A percentile compares a stretch with the other conserved stretches of the same genome.
These are phyloP conservation scores for Manduca sexta DNA, from an alignment of 1,140 invertebrate species.

Conservation along the genomic window DNA sequence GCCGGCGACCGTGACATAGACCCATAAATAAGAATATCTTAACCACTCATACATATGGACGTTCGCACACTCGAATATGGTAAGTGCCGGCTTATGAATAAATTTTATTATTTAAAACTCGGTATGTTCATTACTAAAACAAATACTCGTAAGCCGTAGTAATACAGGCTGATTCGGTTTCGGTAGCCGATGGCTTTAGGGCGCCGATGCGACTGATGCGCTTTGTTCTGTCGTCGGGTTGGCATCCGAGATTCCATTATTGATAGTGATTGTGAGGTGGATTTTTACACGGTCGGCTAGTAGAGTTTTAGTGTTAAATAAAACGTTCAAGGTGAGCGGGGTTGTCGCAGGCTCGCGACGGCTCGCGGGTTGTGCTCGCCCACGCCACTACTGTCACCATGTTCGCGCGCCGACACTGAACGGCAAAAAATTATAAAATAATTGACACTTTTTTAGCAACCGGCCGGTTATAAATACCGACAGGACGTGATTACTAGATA, in stretches of 20 bases:
- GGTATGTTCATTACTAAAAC: slow-evolving; percentile 72
- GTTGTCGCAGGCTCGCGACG: slow-evolving; percentile 14
- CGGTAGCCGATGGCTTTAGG: background rate
- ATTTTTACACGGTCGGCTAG: background rate
- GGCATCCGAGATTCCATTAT: too few relatives aligned
- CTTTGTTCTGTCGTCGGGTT: too few relatives aligned
- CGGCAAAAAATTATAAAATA: too few relatives aligned
- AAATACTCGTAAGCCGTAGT: slow-evolving; percentile 68
- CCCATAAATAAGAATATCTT: slow-evolving; percentile 70
- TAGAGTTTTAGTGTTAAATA: slow-evolving; percentile 34
- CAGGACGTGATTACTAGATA: too few relatives aligned
- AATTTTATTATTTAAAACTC: slow-evolving; percentile 72
- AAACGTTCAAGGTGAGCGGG: slow-evolving; percentile 57
- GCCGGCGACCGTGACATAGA: slow-evolving; percentile 63
- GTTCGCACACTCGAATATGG: slow-evolving; percentile 65
- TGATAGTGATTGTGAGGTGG: background rate
- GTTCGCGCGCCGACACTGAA: slow-evolving; percentile 1
- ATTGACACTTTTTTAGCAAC: background rate
- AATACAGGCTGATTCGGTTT: slow-evolving; percentile 54
- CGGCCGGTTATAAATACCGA: too few relatives aligned
- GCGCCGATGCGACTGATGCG: too few relatives aligned
- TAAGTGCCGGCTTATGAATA: slow-evolving; percentile 70
- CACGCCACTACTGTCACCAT: slow-evolving; percentile 23
- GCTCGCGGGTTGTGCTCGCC: slow-evolving; percentile 32
- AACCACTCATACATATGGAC: slow-evolving; percentile 70